These are phyloP conservation scores for Dolichotis patagonum DNA, from an alignment of 2,113 vertebrate species.

Conservation along the genomic window DNA sequence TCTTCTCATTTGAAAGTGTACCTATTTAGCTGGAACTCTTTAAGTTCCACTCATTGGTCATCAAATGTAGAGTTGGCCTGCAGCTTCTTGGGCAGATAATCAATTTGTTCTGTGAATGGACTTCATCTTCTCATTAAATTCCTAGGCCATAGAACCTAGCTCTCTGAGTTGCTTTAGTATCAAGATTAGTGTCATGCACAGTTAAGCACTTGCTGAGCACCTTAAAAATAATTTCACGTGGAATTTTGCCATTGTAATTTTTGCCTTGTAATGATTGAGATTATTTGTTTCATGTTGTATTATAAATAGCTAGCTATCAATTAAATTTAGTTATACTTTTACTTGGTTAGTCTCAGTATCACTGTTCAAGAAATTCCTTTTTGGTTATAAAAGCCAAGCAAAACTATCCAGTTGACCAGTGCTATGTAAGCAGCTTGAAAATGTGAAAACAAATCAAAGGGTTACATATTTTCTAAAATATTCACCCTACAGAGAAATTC, in stretches of 20 bases:
- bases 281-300: constrained; percentile 47
- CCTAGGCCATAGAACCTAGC: not conserved
- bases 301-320: constrained; percentile 9
- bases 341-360: constrained; percentile 18
- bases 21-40: not conserved
- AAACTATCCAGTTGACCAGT: not conserved
- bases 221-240: constrained; percentile 29
- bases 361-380: constrained; percentile 20
- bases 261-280: constrained; percentile 53
- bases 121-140: constrained; percentile 32
- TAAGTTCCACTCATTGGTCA: not conserved
- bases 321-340: constrained; percentile 21
- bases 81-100: not conserved
- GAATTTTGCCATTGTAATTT: constrained; percentile 41
- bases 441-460: not conserved
- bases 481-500: constrained; percentile 31
- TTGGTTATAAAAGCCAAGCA: constrained; percentile 8
- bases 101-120: constrained; percentile 6
- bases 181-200: not conserved
- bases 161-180: constrained; percentile 20
- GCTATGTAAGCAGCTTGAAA: constrained; percentile 47
- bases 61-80: not conserved
- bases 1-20: constrained; percentile 28
- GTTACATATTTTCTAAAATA: constrained; percentile 51
- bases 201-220: not conserved